phyloP scores from a whole-genome alignment of 2,888 invertebrate species.

The Eucera pruinosa region DNA sequence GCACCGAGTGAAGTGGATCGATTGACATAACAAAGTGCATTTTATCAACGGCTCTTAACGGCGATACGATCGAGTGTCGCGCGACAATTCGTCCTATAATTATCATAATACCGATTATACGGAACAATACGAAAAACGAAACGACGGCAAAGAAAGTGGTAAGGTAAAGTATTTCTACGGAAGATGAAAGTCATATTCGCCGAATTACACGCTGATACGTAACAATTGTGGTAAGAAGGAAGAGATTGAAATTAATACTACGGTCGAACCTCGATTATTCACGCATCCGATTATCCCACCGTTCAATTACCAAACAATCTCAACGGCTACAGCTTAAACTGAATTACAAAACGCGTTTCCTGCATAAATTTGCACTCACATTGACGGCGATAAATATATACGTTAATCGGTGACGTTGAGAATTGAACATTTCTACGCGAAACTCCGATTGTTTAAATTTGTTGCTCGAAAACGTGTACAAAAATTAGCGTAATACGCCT shows the following conservation, averaged over 20 bases:
- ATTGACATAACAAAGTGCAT: slow-evolving; percentile 61
- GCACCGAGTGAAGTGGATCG: slow-evolving; percentile 41
- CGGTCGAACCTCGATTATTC: slow-evolving; percentile 23
- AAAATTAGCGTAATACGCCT: too few species aligned
- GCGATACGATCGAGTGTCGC: slow-evolving; percentile 48
- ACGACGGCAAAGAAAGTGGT: not conserved
- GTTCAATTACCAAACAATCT: slow-evolving; percentile 23
- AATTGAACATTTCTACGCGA: not conserved
- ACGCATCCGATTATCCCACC: not conserved
- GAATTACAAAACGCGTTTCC: slow-evolving; percentile 19
- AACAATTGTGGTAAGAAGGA: not conserved
- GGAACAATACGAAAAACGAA: not conserved
- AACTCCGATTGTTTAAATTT: not conserved
- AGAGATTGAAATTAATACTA: slow-evolving; percentile 9
- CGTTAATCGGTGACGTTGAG: not conserved
- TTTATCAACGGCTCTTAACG: slow-evolving; percentile 73
- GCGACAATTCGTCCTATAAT: slow-evolving; percentile 14
- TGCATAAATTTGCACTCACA: slow-evolving; percentile 5
- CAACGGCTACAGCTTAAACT: not conserved
- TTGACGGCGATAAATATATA: not conserved
- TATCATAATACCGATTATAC: not conserved
- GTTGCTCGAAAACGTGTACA: too few species aligned
- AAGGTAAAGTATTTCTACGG: too few species aligned
- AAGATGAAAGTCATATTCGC: too few species aligned
- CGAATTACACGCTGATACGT: not conserved